Evolutionary conservation across 2,888 invertebrate genomes (phyloP).

Genomic region (Clanis bilineata): DNA sequence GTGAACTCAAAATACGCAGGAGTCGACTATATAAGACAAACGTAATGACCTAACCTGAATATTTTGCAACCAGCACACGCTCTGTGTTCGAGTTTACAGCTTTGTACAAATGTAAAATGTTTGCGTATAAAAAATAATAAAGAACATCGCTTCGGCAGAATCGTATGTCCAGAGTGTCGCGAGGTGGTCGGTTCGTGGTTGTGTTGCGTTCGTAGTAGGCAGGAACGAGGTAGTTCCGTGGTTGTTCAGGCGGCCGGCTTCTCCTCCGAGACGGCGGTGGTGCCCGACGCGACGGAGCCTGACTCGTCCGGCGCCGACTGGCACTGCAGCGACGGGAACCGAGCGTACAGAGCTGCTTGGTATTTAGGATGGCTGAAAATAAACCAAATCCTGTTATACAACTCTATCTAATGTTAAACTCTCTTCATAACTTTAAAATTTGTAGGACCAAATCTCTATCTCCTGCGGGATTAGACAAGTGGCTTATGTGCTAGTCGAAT

Average conservation of each 20-base stretch:
- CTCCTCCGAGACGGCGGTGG: constrained; percentile 86
- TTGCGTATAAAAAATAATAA: constrained; percentile 76
- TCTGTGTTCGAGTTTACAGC: constrained; percentile 70
- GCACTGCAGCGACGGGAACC: constrained; percentile 89
- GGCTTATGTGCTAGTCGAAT: no score
- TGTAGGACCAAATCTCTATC: not conserved
- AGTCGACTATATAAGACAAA: constrained; percentile 14
- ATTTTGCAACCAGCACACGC: constrained; percentile 68
- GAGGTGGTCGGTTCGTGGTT: constrained; percentile 31
- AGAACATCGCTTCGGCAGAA: constrained; percentile 68
- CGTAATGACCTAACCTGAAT: constrained; percentile 48
- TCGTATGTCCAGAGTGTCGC: constrained; percentile 51
- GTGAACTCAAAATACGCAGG: constrained; percentile 76
- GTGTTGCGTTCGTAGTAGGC: no score
- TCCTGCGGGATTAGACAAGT: no score
- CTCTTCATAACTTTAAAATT: not conserved
- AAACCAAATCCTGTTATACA: constrained; percentile 12
- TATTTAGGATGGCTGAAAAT: constrained; percentile 89
- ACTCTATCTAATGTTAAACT: not conserved
- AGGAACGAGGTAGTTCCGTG: no score
- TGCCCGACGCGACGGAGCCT: constrained; percentile 85
- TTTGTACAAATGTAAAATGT: constrained; percentile 74
- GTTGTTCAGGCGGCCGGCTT: constrained; percentile 84
- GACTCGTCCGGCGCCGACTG: constrained; percentile 83
- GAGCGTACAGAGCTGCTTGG: constrained; percentile 87